Conservation (phyloP, 2,113 vertebrate species). For the Cettia cetti region DNA sequence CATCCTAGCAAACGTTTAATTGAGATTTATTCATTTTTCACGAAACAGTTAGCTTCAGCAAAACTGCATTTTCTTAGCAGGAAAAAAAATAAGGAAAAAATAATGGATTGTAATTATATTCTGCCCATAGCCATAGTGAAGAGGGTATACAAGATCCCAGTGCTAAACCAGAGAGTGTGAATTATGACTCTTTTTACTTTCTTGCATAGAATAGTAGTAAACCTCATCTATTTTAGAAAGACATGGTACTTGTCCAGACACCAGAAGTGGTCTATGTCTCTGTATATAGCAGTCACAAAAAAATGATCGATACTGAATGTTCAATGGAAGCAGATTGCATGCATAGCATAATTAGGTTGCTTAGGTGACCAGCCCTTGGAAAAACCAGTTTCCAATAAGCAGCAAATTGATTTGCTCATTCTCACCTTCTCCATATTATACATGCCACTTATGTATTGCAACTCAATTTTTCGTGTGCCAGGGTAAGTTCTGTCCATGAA, state of each 20-base stretch:
- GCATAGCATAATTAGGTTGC: background rate
- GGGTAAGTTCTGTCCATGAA: background rate
- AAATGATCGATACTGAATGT: background rate
- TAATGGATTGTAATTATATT: background rate
- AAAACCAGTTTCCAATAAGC: background rate
- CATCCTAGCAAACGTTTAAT: background rate
- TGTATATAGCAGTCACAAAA: background rate
- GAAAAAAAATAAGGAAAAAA: background rate
- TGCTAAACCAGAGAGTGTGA: background rate
- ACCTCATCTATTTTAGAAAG: background rate
- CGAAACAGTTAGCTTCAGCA: background rate
- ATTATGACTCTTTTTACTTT: background rate
- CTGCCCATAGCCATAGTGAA: background rate
- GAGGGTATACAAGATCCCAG: background rate
- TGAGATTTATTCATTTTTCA: background rate
- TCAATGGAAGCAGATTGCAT: background rate
- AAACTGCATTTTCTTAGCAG: background rate
- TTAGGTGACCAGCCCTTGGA: background rate
- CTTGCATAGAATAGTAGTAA: background rate
- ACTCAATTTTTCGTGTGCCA: background rate
- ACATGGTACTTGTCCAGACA: background rate
- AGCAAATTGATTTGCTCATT: background rate
- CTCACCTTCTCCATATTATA: background rate
- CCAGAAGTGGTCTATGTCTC: background rate
- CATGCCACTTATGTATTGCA: background rate